A percentile compares a stretch with the other conserved stretches of the same genome.
phyloP scores from a whole-genome alignment of 92 coral and sea anemone species.

The Epizoanthus stellaris region DNA sequence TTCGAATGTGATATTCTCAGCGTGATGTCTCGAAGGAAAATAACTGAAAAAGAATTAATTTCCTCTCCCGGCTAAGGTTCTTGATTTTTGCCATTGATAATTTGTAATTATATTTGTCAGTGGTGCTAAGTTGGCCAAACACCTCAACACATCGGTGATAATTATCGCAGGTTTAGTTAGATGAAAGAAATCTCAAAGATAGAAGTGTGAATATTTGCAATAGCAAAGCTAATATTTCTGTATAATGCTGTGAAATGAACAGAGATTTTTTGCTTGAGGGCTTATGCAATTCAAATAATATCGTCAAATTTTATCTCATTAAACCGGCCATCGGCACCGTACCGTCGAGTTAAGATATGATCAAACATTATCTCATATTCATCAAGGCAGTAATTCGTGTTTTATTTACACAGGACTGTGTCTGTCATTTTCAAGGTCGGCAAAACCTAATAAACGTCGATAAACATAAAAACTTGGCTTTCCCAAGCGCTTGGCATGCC shows the following conservation, averaged over 20 bases:
- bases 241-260: not conserved
- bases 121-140: not conserved
- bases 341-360: conserved; percentile 15
- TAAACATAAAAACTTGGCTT: not conserved
- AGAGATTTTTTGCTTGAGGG: not conserved
- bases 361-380: not conserved
- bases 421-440: not conserved
- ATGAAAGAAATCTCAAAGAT: not conserved
- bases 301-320: conserved; percentile 12
- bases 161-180: not conserved
- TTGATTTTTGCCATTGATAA: not conserved
- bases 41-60: not conserved
- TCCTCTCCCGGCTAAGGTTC: not conserved
- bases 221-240: not conserved
- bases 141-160: not conserved
- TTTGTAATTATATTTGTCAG: conserved; percentile 3
- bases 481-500: too few relatives aligned
- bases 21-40: not conserved
- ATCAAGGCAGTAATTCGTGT: not conserved
- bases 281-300: not conserved
- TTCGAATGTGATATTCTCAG: not conserved
- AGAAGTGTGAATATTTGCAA: conserved; percentile 9
- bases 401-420: not conserved
- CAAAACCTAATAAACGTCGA: not conserved
- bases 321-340: not conserved